phyloP scores from a whole-genome alignment of 2,113 vertebrate genomes.

The Glaucomys volans region DNA sequence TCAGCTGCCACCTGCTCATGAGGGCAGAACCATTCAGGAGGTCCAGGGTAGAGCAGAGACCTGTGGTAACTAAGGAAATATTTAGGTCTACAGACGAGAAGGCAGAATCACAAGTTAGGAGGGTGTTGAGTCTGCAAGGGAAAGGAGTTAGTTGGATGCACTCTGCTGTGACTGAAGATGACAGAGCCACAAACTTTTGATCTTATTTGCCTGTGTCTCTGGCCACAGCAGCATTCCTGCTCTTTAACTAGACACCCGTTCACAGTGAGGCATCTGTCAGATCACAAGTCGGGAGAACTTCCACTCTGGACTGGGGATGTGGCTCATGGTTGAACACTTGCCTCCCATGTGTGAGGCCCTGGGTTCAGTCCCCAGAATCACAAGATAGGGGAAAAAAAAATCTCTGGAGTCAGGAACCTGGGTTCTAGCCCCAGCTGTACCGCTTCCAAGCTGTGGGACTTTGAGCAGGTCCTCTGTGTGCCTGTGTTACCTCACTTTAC shows the following conservation, averaged over 20 bases:
- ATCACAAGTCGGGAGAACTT: background rate
- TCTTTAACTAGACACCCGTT: background rate
- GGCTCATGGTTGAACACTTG: background rate
- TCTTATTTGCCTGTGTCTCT: background rate
- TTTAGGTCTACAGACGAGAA: background rate
- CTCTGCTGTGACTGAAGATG: background rate
- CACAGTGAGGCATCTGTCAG: background rate
- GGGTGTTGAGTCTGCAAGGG: background rate
- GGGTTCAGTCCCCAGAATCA: background rate
- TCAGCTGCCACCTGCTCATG: accelerated
- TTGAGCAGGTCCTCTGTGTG: background rate
- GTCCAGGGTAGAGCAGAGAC: background rate
- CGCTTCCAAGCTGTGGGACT: background rate
- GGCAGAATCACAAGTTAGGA: background rate
- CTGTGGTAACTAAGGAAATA: background rate
- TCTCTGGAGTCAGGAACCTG: background rate
- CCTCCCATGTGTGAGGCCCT: background rate
- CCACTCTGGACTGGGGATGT: background rate
- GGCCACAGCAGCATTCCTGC: background rate
- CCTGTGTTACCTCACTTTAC: background rate
- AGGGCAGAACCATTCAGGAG: background rate
- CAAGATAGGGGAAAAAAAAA: background rate
- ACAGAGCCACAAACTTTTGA: background rate
- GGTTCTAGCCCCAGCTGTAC: background rate
- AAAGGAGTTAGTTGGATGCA: too few species aligned